A percentile compares a stretch with the other conserved stretches of the same genome.
Evolutionary conservation across 30 jellyfish, hydroid and myxozoan genomes (phyloP).

Genomic region (Aurelia aurita complex sp. Pacific): DNA sequence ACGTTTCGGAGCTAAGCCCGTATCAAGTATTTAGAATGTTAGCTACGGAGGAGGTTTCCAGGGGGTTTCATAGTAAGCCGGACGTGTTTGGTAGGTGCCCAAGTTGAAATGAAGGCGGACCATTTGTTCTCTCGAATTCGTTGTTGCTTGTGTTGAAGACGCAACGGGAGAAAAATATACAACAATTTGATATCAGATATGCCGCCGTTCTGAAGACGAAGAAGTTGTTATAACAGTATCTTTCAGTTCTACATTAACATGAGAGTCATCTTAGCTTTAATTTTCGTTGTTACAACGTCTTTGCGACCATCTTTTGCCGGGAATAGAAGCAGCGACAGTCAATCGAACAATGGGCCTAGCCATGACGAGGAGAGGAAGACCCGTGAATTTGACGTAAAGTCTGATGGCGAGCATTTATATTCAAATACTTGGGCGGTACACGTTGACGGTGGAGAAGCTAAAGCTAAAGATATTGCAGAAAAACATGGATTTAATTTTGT

Average conservation of each 20-base stretch:
- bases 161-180: too few relatives aligned
- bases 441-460: conserved; percentile 71
- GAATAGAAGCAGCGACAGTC: conserved; percentile 18
- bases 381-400: conserved; percentile 5
- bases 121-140: background rate
- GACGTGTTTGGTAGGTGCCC: too few relatives aligned
- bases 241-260: background rate
- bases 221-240: background rate
- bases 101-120: too few relatives aligned
- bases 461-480: conserved; percentile 81
- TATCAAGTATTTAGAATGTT: background rate
- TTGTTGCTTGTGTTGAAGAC: background rate
- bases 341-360: conserved; percentile 49
- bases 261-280: conserved; percentile 17
- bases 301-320: conserved; percentile 23
- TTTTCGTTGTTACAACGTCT: conserved; percentile 12
- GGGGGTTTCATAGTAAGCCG: conserved; percentile 1
- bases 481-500: conserved; percentile 69
- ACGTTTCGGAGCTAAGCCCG: too few relatives aligned
- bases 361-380: conserved; percentile 17
- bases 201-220: background rate
- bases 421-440: conserved; percentile 94
- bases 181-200: background rate
- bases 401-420: conserved; percentile 48
- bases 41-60: conserved; percentile 10